Conservation (phyloP, 1,140 invertebrate species). For the Anagrus nilaparvatae region DNA sequence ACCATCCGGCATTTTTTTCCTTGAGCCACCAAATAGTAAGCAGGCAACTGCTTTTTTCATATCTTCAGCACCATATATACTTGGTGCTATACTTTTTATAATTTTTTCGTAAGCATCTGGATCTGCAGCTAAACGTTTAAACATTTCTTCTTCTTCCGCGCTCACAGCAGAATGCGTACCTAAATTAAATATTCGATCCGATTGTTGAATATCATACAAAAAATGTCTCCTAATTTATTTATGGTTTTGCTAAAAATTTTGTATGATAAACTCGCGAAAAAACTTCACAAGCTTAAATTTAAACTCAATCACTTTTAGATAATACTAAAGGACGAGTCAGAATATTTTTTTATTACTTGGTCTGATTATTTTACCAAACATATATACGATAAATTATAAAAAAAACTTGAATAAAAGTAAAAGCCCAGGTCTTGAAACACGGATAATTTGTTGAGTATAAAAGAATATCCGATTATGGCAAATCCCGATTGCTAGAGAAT, state of each 20-base stretch:
- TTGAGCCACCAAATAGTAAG: slow-evolving; percentile 84
- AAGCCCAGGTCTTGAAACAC: too few species aligned
- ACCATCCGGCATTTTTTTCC: slow-evolving; percentile 90
- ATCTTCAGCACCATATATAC: slow-evolving; percentile 89
- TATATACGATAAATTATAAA: too few species aligned
- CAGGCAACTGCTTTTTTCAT: slow-evolving; percentile 98
- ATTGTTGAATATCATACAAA: neutral
- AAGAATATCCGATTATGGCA: too few species aligned
- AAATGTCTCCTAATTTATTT: too few species aligned
- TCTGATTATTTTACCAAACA: too few species aligned
- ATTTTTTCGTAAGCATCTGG: slow-evolving; percentile 86
- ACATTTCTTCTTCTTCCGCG: slow-evolving; percentile 85
- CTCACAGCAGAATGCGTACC: slow-evolving; percentile 46
- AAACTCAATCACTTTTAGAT: neutral
- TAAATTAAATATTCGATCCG: slow-evolving; percentile 12
- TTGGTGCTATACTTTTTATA: slow-evolving; percentile 88
- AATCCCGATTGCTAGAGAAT: too few species aligned
- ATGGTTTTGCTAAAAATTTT: neutral
- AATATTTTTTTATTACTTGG: too few species aligned
- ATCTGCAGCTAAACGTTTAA: slow-evolving; percentile 72
- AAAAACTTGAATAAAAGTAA: too few species aligned
- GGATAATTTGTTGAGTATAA: too few species aligned
- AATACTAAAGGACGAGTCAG: too few species aligned
- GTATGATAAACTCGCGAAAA: neutral
- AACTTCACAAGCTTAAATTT: neutral